These are phyloP conservation scores for Bradypus variegatus DNA, from an alignment of 2,797 vertebrate genomes.

Conservation along the genomic window DNA sequence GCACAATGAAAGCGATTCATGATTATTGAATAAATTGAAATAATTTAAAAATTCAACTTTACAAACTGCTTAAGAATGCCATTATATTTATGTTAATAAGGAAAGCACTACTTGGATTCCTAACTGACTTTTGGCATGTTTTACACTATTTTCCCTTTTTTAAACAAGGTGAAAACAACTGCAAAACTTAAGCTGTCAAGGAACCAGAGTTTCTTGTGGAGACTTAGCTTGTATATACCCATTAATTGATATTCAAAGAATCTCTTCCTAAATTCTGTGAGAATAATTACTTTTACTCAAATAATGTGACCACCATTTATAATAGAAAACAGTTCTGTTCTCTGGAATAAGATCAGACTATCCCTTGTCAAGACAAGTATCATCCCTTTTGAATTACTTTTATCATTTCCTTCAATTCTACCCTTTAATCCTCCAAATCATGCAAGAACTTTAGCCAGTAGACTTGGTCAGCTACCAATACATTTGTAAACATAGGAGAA, in stretches of 20 bases:
- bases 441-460: neutral
- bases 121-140: slow-evolving; percentile 26
- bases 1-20: slow-evolving; percentile 51
- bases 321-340: neutral
- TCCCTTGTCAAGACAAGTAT: neutral
- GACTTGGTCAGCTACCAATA: neutral
- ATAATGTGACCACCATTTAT: neutral
- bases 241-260: neutral
- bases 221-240: neutral
- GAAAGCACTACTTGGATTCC: slow-evolving; percentile 37
- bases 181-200: neutral
- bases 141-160: slow-evolving; percentile 25
- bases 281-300: neutral
- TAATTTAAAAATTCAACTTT: slow-evolving; percentile 58
- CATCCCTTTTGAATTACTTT: neutral
- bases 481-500: neutral
- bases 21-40: slow-evolving; percentile 67
- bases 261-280: neutral
- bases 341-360: neutral
- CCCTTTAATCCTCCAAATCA: neutral
- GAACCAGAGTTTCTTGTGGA: neutral
- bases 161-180: slow-evolving; percentile 1
- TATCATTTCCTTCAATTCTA: neutral
- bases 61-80: slow-evolving; percentile 31
- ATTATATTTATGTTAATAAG: slow-evolving; percentile 54